Evolutionary conservation across 2,113 vertebrate genomes (phyloP).

Genomic region (Pandion haliaetus): DNA sequence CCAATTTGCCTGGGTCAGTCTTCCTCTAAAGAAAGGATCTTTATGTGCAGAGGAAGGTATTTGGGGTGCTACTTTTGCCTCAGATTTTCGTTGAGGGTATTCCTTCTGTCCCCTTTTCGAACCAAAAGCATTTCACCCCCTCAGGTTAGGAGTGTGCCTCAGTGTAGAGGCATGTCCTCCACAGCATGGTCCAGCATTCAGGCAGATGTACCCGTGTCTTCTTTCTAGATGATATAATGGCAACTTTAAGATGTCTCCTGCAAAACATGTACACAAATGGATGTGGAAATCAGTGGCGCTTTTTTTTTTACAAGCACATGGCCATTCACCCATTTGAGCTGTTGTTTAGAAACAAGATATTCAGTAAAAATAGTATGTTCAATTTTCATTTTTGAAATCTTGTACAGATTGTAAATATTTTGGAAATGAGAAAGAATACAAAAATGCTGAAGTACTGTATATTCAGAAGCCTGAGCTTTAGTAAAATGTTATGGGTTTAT

Average conservation of each 20-base stretch:
- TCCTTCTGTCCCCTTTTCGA: not conserved
- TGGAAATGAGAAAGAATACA: not conserved
- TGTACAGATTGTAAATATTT: not conserved
- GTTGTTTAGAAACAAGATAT: not conserved
- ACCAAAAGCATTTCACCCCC: not conserved
- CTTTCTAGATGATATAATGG: not conserved
- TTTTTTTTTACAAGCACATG: not conserved
- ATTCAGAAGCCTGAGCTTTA: slow-evolving; percentile 3
- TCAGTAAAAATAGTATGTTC: not conserved
- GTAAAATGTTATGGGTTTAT: not conserved
- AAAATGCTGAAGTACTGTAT: not conserved
- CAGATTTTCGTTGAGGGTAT: not conserved
- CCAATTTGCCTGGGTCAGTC: not conserved
- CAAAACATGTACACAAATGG: not conserved
- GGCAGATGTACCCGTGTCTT: not conserved
- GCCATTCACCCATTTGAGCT: not conserved
- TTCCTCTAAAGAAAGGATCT: not conserved
- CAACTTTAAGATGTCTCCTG: not conserved
- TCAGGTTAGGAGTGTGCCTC: not conserved
- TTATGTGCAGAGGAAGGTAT: not conserved
- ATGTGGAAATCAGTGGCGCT: not conserved
- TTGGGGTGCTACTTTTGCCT: not conserved
- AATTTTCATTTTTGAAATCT: not conserved
- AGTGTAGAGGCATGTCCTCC: not conserved
- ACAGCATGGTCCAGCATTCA: not conserved